Conservation (phyloP, 1,140 invertebrate species). For the Hypsibius dujardini region DNA sequence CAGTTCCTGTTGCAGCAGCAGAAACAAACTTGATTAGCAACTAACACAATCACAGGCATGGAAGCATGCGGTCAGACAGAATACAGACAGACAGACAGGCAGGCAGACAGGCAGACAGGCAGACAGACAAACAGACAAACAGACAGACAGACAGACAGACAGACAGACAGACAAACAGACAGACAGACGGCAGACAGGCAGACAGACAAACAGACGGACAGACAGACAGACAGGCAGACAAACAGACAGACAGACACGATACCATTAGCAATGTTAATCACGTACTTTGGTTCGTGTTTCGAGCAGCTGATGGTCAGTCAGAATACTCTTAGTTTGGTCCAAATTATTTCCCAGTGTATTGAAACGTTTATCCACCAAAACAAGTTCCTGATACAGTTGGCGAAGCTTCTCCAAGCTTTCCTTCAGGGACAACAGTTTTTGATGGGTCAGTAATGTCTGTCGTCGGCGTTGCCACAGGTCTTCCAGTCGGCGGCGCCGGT, state of each 20-base stretch:
- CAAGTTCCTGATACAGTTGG: slow-evolving; percentile 50
- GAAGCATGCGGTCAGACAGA: no score
- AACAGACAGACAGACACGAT: not conserved
- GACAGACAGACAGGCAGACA: no score
- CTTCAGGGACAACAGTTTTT: slow-evolving; percentile 41
- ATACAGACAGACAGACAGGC: no score
- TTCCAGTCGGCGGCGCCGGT: slow-evolving; percentile 52
- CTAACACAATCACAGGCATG: no score
- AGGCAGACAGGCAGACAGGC: no score
- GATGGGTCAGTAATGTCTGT: slow-evolving; percentile 33
- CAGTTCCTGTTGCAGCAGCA: not conserved
- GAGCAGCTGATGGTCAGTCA: not conserved
- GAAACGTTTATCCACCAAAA: slow-evolving; percentile 42
- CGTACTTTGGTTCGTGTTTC: not conserved
- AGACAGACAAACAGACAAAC: no score
- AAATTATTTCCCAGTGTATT: slow-evolving; percentile 9
- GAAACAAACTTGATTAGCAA: not conserved
- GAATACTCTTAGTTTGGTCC: not conserved
- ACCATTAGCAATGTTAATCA: slow-evolving; percentile 10
- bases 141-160: no score
- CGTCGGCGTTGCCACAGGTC: slow-evolving; percentile 46
- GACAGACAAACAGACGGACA: no score
- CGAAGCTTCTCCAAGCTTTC: slow-evolving; percentile 52
- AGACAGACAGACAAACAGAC: no score
- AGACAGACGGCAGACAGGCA: no score